Evolutionary conservation across 2,888 invertebrate species (phyloP).

Genomic region (Synergus umbraculus): DNA sequence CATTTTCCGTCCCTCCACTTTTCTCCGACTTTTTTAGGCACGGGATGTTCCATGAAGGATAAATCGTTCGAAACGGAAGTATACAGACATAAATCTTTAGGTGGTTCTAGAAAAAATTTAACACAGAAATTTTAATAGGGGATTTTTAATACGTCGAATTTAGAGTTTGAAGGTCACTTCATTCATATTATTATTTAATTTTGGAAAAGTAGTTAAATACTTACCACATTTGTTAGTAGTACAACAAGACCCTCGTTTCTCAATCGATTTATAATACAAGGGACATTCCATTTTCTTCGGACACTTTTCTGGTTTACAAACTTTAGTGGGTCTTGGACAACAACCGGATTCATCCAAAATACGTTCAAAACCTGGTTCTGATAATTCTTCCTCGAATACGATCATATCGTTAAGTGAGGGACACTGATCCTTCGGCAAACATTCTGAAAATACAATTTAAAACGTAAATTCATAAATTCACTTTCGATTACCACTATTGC

Average conservation of each 20-base stretch:
- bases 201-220: conserved; percentile 54
- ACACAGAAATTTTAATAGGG: conserved; percentile 22
- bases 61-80: conserved; percentile 79
- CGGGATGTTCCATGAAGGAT: conserved; percentile 39
- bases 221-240: conserved; percentile 83
- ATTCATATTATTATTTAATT: conserved; percentile 13
- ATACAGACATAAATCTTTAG: conserved; percentile 83
- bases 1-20: conserved; percentile 87
- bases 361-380: conserved; percentile 83
- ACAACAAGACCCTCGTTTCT: conserved; percentile 81
- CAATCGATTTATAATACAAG: conserved; percentile 79
- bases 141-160: background rate
- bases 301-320: conserved; percentile 83
- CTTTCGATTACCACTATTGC: background rate
- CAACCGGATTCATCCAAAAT: conserved; percentile 83
- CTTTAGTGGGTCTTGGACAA: conserved; percentile 82
- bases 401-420: conserved; percentile 67
- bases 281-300: conserved; percentile 81
- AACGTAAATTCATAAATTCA: conserved; percentile 11
- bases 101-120: conserved; percentile 79
- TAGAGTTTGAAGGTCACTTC: background rate
- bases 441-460: conserved; percentile 79
- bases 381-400: conserved; percentile 76
- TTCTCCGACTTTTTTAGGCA: conserved; percentile 75
- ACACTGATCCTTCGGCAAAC: conserved; percentile 86